These are phyloP conservation scores for Phainopepla nitens DNA, from an alignment of 2,113 vertebrate species.

Conservation along the genomic window DNA sequence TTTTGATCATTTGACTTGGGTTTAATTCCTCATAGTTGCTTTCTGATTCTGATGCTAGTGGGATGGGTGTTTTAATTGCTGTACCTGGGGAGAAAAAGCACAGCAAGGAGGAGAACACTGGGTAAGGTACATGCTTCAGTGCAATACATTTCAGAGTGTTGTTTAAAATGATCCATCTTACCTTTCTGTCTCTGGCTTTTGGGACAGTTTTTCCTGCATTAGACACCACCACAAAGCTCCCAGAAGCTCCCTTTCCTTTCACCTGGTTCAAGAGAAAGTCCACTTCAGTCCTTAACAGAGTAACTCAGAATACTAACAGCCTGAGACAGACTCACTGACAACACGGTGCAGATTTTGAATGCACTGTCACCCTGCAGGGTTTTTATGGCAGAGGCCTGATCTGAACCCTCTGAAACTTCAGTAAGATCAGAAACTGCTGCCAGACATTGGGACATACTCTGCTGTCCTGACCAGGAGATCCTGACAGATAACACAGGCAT, in stretches of 20 bases:
- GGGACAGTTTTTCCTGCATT: slow-evolving; percentile 80
- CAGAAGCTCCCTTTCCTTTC: slow-evolving; percentile 95
- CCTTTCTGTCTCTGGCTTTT: slow-evolving; percentile 81
- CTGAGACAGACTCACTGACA: background rate
- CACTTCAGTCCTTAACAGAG: background rate
- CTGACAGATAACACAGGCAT: background rate
- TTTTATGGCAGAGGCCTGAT: background rate
- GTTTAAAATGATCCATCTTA: slow-evolving; percentile 47
- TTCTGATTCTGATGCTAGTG: background rate
- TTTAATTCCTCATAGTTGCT: background rate
- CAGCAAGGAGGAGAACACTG: background rate
- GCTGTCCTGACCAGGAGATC: background rate
- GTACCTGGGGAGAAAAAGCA: background rate
- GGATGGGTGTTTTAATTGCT: background rate
- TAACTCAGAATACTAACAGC: background rate
- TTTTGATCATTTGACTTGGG: background rate
- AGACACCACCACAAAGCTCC: slow-evolving; percentile 87
- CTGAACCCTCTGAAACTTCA: background rate
- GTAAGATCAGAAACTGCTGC: background rate
- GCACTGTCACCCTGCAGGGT: background rate
- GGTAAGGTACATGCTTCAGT: background rate
- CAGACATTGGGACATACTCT: background rate
- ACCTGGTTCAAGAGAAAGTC: slow-evolving; percentile 65
- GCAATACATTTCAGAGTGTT: background rate
- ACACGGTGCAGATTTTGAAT: background rate